A percentile compares a stretch with the other conserved stretches of the same genome.
phyloP scores from a whole-genome alignment of 1,140 invertebrate genomes.

The Epicauta chinensis region DNA sequence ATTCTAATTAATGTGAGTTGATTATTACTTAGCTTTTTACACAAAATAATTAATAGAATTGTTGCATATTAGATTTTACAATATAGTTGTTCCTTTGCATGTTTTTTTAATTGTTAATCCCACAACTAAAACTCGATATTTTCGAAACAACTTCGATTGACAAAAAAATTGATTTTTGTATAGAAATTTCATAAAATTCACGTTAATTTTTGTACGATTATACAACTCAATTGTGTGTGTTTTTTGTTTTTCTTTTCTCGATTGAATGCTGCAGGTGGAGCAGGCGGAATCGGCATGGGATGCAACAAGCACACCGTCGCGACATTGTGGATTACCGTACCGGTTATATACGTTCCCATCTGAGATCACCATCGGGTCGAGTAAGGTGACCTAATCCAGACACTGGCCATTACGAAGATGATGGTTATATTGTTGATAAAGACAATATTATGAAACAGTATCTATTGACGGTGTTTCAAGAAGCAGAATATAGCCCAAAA shows the following conservation, averaged over 20 bases:
- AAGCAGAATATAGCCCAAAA: no score
- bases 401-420: background rate
- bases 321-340: conserved; percentile 77
- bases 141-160: no score
- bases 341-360: conserved; percentile 82
- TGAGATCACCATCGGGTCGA: conserved; percentile 78
- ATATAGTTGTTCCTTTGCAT: no score
- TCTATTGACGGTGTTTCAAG: background rate
- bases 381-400: conserved; percentile 62
- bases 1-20: conserved; percentile 22
- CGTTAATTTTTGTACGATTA: no score
- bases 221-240: no score
- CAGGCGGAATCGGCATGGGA: conserved; percentile 56
- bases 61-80: background rate
- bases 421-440: no score
- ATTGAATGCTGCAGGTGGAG: conserved; percentile 51
- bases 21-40: background rate
- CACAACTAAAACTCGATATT: background rate
- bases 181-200: no score
- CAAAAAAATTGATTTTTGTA: no score
- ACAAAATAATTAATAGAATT: no score
- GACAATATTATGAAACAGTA: background rate
- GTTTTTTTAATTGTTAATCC: background rate
- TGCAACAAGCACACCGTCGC: conserved; percentile 51
- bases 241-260: background rate